Conservation (phyloP, 2,888 invertebrate species). For the Oscheius sp. region DNA sequence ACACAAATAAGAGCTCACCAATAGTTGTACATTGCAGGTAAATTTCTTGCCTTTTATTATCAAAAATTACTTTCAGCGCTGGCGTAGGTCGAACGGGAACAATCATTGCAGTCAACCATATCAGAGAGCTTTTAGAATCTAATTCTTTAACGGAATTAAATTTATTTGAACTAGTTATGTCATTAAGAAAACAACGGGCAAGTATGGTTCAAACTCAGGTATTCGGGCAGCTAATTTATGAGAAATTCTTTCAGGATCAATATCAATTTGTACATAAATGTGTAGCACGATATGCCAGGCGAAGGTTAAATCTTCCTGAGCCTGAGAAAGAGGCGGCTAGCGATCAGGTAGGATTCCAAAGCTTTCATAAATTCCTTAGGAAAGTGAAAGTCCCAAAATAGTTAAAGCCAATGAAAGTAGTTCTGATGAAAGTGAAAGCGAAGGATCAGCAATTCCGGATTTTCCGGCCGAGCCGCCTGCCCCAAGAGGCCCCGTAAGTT, state of each 20-base stretch:
- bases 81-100: conserved; percentile 67
- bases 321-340: too few species aligned
- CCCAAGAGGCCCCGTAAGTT: conserved; percentile 40
- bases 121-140: conserved; percentile 52
- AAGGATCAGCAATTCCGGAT: conserved; percentile 21
- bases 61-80: conserved; percentile 45
- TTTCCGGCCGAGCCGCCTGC: conserved; percentile 47
- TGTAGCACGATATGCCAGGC: conserved; percentile 56
- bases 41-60: background rate
- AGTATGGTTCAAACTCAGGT: conserved; percentile 66
- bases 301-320: conserved; percentile 32
- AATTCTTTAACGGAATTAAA: conserved; percentile 43
- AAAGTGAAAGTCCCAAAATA: background rate
- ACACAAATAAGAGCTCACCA: conserved; percentile 35
- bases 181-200: conserved; percentile 57
- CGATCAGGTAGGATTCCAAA: too few species aligned
- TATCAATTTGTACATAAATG: conserved; percentile 62
- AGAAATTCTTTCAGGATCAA: conserved; percentile 55
- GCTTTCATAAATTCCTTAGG: background rate
- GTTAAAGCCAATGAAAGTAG: background rate
- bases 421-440: conserved; percentile 5
- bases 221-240: too few species aligned
- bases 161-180: conserved; percentile 52
- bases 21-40: conserved; percentile 66
- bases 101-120: conserved; percentile 61